Evolutionary conservation across 2,888 invertebrate species (phyloP).

Genomic region (Minunthozetes semirufus): DNA sequence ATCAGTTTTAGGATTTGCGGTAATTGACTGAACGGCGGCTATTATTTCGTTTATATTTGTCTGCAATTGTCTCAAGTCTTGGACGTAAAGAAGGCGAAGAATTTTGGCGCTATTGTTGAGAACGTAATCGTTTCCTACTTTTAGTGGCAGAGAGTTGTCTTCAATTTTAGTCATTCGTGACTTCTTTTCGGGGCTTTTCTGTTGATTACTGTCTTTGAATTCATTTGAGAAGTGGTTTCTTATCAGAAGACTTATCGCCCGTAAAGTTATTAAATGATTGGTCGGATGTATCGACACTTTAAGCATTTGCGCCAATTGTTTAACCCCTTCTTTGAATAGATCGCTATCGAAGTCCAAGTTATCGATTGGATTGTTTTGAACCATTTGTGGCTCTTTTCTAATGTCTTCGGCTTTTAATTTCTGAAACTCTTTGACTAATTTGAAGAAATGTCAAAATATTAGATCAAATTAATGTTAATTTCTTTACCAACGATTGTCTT

Average conservation of each 20-base stretch:
- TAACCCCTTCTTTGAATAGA: slow-evolving; percentile 75
- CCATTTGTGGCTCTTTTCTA: slow-evolving; percentile 61
- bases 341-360: slow-evolving; percentile 64
- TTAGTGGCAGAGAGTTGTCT: slow-evolving; percentile 15
- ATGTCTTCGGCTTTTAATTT: slow-evolving; percentile 58
- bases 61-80: slow-evolving; percentile 76
- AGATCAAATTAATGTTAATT: background rate
- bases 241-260: slow-evolving; percentile 61
- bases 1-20: slow-evolving; percentile 95
- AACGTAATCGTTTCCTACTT: slow-evolving; percentile 50
- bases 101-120: slow-evolving; percentile 68
- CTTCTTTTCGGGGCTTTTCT: background rate
- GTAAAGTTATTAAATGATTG: slow-evolving; percentile 66
- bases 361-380: slow-evolving; percentile 73
- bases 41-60: slow-evolving; percentile 89
- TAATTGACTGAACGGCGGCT: slow-evolving; percentile 81
- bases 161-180: background rate
- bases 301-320: slow-evolving; percentile 66
- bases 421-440: slow-evolving; percentile 59
- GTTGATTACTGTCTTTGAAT: slow-evolving; percentile 45
- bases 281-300: slow-evolving; percentile 68
- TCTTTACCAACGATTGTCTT: slow-evolving; percentile 56
- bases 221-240: slow-evolving; percentile 57
- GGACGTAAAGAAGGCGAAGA: slow-evolving; percentile 70
- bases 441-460: slow-evolving; percentile 30